phyloP scores from a whole-genome alignment of 2,797 vertebrate species.

The Naso thynnoides region DNA sequence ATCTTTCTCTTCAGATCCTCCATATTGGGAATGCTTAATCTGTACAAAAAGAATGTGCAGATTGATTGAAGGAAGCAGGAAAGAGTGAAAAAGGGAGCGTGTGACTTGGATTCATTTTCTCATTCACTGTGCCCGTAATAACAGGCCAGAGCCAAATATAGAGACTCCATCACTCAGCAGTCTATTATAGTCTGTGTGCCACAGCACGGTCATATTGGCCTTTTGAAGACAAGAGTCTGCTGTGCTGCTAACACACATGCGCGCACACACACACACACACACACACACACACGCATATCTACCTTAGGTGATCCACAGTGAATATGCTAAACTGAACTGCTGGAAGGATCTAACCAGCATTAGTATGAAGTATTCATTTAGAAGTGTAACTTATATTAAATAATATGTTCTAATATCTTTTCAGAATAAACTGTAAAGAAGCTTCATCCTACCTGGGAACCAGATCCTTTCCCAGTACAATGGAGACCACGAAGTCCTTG shows the following conservation, averaged over 20 bases:
- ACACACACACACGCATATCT: too few species aligned
- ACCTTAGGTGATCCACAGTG: not conserved
- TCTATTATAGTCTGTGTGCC: constrained; percentile 48
- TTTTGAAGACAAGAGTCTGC: constrained; percentile 21
- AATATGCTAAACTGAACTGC: not conserved
- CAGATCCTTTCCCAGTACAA: constrained; percentile 95
- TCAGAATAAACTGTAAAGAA: not conserved
- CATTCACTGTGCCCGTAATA: constrained; percentile 43
- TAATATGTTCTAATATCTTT: too few species aligned
- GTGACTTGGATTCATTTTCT: constrained; percentile 30
- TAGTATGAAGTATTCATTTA: not conserved
- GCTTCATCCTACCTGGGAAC: constrained; percentile 90
- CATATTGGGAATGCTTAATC: constrained; percentile 96
- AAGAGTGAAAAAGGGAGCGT: constrained; percentile 10
- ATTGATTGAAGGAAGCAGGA: not conserved
- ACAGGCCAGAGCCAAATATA: constrained; percentile 64
- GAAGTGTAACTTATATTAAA: not conserved
- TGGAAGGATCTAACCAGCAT: not conserved
- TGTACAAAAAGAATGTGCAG: constrained; percentile 61
- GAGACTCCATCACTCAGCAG: constrained; percentile 36
- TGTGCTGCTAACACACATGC: not conserved
- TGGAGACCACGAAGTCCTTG: constrained; percentile 91
- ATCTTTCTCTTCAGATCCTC: constrained; percentile 94
- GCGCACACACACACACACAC: too few species aligned
- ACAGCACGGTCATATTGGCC: constrained; percentile 28